A percentile compares a stretch with the other conserved stretches of the same genome.
phyloP scores from a whole-genome alignment of 1,140 invertebrate species.

The Linepithema humile region DNA sequence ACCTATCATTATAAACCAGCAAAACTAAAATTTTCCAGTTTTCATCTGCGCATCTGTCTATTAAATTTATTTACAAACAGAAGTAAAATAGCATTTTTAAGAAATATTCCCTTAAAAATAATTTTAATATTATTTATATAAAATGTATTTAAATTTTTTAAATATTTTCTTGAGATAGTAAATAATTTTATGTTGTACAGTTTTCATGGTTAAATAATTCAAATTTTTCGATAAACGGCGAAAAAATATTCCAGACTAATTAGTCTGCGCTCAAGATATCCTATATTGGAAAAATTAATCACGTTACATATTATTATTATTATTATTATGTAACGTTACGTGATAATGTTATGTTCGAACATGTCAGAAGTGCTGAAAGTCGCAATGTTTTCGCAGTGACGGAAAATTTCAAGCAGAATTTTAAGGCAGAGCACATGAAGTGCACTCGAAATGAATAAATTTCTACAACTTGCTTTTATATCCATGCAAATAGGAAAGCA shows the following conservation, averaged over 20 bases:
- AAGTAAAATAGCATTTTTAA: neutral
- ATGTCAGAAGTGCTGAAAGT: neutral
- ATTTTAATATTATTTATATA: too few relatives aligned
- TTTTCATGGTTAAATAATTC: neutral
- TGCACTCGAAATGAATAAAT: constrained; percentile 30
- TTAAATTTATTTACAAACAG: neutral
- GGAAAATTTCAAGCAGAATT: constrained; percentile 37
- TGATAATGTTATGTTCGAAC: neutral
- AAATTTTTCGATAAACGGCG: neutral
- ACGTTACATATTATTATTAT: too few relatives aligned
- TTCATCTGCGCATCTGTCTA: neutral
- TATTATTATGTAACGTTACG: neutral
- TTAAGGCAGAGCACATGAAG: neutral
- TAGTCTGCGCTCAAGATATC: too few relatives aligned
- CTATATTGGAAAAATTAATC: too few relatives aligned
- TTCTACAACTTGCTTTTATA: constrained; percentile 40
- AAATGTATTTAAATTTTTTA: neutral
- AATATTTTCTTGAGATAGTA: neutral
- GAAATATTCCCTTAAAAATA: neutral
- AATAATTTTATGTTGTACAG: neutral
- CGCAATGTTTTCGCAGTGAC: neutral
- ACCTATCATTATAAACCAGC: neutral
- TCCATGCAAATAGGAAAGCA: neutral
- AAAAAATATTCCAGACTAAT: too few relatives aligned
- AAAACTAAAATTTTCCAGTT: constrained; percentile 9